phyloP scores from a whole-genome alignment of 2,113 vertebrate genomes.

The Ptychochromis oligacanthus region DNA sequence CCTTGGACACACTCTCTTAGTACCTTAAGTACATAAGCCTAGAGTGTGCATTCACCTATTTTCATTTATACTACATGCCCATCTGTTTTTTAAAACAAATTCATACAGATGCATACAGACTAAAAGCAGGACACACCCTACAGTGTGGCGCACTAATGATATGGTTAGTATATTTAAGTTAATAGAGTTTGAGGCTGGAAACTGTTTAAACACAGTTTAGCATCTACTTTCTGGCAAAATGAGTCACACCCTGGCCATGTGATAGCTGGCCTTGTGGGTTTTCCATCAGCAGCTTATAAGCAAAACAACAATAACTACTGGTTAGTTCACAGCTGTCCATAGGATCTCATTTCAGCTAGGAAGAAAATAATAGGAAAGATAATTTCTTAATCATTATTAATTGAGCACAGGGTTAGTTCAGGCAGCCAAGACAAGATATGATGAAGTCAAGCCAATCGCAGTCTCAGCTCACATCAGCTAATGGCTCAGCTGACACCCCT shows the following conservation, averaged over 20 bases:
- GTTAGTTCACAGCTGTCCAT: not conserved
- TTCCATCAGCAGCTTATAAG: slow-evolving; percentile 21
- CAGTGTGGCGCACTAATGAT: slow-evolving; percentile 62
- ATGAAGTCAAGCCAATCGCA: not conserved
- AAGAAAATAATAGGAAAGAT: not conserved
- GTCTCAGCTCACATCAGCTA: not conserved
- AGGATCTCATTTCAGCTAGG: not conserved
- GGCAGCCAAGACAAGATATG: not conserved
- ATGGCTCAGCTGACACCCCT: not conserved
- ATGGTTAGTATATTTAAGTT: slow-evolving; percentile 52
- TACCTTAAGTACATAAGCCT: not conserved
- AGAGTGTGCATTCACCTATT: not conserved
- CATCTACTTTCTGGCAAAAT: slow-evolving; percentile 47
- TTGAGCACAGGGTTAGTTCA: not conserved
- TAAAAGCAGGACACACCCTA: slow-evolving; percentile 53
- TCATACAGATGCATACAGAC: slow-evolving; percentile 8
- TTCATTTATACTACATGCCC: slow-evolving; percentile 19
- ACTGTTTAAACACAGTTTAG: slow-evolving; percentile 44
- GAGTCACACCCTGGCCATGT: slow-evolving; percentile 53
- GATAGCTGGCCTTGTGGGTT: slow-evolving; percentile 4
- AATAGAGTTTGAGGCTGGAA: slow-evolving; percentile 56
- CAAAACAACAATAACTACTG: too few relatives aligned
- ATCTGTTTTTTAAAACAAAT: slow-evolving; percentile 12
- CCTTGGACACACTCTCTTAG: not conserved
- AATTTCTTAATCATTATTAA: not conserved